Evolutionary conservation across 2,113 vertebrate genomes (phyloP).

Genomic region (Oxygymnocypris stewartii): DNA sequence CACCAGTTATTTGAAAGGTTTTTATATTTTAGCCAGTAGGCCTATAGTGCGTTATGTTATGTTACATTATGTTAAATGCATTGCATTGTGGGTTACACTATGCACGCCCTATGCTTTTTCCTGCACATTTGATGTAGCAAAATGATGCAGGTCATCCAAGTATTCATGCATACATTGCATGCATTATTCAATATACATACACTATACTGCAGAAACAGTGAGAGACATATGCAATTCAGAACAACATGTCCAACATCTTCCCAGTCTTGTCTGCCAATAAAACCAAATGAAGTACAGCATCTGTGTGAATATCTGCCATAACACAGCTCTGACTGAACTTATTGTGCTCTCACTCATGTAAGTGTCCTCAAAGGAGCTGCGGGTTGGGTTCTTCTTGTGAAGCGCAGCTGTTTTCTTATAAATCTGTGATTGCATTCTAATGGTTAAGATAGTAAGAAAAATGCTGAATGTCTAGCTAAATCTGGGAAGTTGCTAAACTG

Average conservation of each 20-base stretch:
- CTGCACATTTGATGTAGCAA: neutral
- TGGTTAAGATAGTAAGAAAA: neutral
- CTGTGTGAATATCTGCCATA: neutral
- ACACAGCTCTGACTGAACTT: neutral
- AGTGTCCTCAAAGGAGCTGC: neutral
- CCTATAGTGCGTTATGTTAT: no score
- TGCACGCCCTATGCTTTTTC: no score
- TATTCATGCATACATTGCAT: neutral
- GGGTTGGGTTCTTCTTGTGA: neutral
- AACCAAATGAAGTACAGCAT: neutral
- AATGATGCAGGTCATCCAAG: neutral
- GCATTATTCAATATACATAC: neutral
- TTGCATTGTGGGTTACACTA: neutral
- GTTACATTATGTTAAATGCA: neutral
- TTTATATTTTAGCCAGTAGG: no score
- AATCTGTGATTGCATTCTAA: no score
- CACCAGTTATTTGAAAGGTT: no score
- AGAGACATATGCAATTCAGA: no score
- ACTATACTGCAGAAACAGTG: neutral
- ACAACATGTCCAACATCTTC: no score
- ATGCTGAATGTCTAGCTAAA: neutral
- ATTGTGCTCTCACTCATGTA: neutral
- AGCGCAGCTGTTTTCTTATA: neutral
- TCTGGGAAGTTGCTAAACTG: neutral
- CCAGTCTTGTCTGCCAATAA: no score